These are phyloP conservation scores for Clarias laeviceps DNA, from an alignment of 2,797 vertebrate species.

Conservation along the genomic window DNA sequence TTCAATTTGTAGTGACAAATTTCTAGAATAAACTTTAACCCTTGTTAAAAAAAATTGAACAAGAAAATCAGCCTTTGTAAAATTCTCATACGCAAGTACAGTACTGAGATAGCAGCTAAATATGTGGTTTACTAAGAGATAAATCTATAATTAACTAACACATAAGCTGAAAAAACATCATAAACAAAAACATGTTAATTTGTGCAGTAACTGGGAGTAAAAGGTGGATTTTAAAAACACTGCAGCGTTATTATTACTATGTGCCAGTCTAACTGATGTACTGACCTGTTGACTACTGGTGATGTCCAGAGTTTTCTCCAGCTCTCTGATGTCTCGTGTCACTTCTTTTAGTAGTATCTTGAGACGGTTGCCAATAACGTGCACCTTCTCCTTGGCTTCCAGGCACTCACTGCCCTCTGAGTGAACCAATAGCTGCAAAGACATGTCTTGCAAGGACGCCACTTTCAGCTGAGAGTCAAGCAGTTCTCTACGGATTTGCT, in stretches of 20 bases:
- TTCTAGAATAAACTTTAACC: background rate
- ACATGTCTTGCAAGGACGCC: slow-evolving; percentile 91
- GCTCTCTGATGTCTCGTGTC: slow-evolving; percentile 82
- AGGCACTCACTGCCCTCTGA: slow-evolving; percentile 88
- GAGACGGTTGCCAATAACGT: slow-evolving; percentile 93
- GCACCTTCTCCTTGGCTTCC: slow-evolving; percentile 97
- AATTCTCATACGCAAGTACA: background rate
- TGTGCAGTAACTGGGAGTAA: background rate
- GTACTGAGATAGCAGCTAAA: background rate
- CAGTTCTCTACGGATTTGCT: slow-evolving; percentile 93
- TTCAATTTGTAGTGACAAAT: background rate
- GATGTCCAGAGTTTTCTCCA: slow-evolving; percentile 86
- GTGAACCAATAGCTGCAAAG: slow-evolving; percentile 87
- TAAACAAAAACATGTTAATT: background rate
- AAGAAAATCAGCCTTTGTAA: background rate
- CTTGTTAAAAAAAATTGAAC: background rate
- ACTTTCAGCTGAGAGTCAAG: slow-evolving; percentile 90
- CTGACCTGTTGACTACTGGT: slow-evolving; percentile 92
- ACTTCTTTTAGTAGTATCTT: slow-evolving; percentile 91
- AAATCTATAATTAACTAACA: background rate
- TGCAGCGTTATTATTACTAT: background rate
- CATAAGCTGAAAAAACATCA: background rate
- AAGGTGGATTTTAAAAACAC: background rate
- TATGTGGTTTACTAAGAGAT: background rate
- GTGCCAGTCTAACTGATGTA: slow-evolving; percentile 5